Evolutionary conservation across 2,888 invertebrate genomes (phyloP), one percentile per base, ranked within the genome.

Genomic region (Erannis defoliaria): DNA sequence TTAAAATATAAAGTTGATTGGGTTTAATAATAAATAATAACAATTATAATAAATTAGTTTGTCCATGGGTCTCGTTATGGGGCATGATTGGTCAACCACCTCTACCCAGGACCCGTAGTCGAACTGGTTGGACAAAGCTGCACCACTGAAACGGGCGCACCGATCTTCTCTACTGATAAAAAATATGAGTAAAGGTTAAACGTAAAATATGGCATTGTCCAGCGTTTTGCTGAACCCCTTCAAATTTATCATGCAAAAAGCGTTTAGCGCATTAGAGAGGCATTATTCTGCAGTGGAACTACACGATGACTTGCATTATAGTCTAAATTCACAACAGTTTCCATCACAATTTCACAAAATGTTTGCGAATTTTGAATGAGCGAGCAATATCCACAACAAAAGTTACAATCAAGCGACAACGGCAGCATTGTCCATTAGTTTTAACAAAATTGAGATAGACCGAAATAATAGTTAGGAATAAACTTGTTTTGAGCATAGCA

Each of bases 401-500:
- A 45, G 10, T 16, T 19, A n/a, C 16, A 45, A 45, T 45, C 26
- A 45, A 45, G 26, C 23, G 12, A 10, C n/a, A 26, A 26, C 1
- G 26, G 26, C n/a, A 26, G 26, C 45, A 21, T 21, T 12, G 40
- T 42, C 12, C 21, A 21, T 19, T 42, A n/a, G 0, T 35, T 35
- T 35, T n/a, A 5, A 31, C n/a, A 14, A 8, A 35, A 12, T 49
- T n/a, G 35, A 10, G n/a, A 26, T 16, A 57, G 74, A n/a, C 6
- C 10, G 6, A 16, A 14, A 14, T 14, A 14, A 35, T 35, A 35
- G n/a, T 35, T 3, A 35, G 35, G 12, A 12, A 9, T 31, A 31
- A 31, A 31, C 6, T 31, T 5, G 31, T 8, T n/a, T n/a, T 23
- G 5, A 23, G 23, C 5, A 23, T 4, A 23, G 5, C 23, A 4